These are phyloP conservation scores for Corythornis madagascariensis DNA, from an alignment of 2,113 vertebrate genomes.

Conservation along the genomic window DNA sequence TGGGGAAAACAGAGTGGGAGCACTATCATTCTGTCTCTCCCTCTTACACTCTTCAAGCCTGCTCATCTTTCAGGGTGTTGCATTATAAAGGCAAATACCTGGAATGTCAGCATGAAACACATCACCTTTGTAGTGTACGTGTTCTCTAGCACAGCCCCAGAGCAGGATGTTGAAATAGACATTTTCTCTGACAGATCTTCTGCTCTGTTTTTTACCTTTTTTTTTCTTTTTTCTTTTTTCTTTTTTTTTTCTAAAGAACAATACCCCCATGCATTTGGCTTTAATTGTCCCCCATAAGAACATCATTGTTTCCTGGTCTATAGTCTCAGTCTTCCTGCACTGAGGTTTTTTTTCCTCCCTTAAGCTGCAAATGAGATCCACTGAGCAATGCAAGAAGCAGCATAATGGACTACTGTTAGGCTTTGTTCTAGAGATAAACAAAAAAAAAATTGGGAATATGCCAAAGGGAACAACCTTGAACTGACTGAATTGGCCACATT, in stretches of 20 bases:
- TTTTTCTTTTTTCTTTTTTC: neutral
- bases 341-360: neutral
- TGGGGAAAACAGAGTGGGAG: neutral
- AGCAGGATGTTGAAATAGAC: neutral
- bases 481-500: neutral
- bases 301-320: neutral
- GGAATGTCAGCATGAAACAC: constrained; percentile 13
- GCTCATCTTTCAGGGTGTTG: constrained; percentile 42
- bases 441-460: neutral
- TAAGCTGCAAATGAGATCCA: neutral
- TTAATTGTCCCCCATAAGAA: neutral
- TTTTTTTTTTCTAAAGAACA: neutral
- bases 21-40: neutral
- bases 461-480: neutral
- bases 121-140: neutral
- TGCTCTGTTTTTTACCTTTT: neutral
- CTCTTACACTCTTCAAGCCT: neutral
- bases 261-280: neutral
- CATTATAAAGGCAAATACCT: constrained; percentile 51
- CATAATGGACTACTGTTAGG: neutral
- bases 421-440: neutral
- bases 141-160: neutral
- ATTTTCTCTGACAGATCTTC: neutral
- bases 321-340: neutral
- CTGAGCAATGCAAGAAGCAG: neutral